Evolutionary conservation across 2,113 vertebrate genomes (phyloP), one percentile per base, ranked within the genome.

Genomic region (Oreamnos americanus): DNA sequence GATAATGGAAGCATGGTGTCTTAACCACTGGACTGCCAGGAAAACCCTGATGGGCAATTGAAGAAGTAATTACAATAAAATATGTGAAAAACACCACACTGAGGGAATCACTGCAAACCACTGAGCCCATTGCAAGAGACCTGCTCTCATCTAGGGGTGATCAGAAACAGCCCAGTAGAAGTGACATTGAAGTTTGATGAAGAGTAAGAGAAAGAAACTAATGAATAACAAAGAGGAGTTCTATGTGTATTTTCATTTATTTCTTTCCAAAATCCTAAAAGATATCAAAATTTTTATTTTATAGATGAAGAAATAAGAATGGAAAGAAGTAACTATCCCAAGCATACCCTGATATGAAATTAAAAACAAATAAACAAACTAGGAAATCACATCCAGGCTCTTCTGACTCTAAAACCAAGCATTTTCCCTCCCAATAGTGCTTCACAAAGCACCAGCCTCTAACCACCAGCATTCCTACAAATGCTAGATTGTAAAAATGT

Each of bases 261-360:
- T 36, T 84, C 19, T 86, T 19, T 90, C n/a, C 10, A 10, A 90
- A 86, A 95, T 67, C 26, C 58, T 93, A 57, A 53, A 87, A 74
- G 1, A 82, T 28, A 57, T 21, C 9, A 85, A 84, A 25, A 43
- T 53, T 23, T 17, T 60, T 58, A 30, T 89, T 83, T 71, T 64
- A 81, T 4, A 45, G 19, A 33, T 83, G n/a, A 74, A 91, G 26
- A 39, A 79, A 25, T 58, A 82, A 90, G 45, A 62, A 86, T 60
- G 14, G 10, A 51, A 90, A 90, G 3, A 90, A 79, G 10, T 74
- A 60, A 45, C 19, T 45, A 6, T 62, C 87, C 12, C 11, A 49
- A 1, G 1, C 15, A 53, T 49, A 96, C 60, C 43, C 11, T 58
- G 15, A 26, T 71, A 58, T 36, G n/a, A 39, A 39, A 2, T 23